Base-by-base conservation (phyloP, 2,113 vertebrate genomes). In the Chloroceryle aenea region DNA sequence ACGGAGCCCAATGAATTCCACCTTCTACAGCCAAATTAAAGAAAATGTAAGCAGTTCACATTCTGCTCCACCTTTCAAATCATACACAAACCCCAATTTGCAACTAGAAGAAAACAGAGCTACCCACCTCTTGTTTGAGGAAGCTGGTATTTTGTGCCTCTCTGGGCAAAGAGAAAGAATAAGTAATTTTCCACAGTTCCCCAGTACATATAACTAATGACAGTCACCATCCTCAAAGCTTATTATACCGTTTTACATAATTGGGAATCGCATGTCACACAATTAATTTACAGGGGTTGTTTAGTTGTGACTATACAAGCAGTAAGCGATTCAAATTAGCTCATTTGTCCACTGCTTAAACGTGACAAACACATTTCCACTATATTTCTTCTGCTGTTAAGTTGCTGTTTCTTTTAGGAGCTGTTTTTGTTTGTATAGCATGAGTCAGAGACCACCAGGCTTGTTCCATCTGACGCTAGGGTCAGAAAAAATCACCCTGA, bases 41-140 rank as follows among this genome's bases (percentile, higher is more conserved):
- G 92, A 96, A 97, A 97, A 97, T 88, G 64, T 76, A 92, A 97
- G 95, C 95, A 95, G 95, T 96, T 96, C 94, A 69, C 97, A 96
- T 95, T 97, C 93, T 94, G 95, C 96, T 97, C 96, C 97, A 94
- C 96, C 96, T 97, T 95, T 96, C 95, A 83, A 96, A 97, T 92
- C 94, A 95, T 76, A 91, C 59, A 94, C 90, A 95, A 97, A 93
- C 47, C 61, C 68, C 88, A 76, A 64, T 93, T 89, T 93, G 93
- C 90, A 82, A 74, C 91, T 40, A 53, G 91, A 76, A 95, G 87
- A 94, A 93, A 83, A 84, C 38, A 30, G 82, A 90, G 52, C 18
- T 92, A 73, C 22, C 48, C 84, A 95, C 76, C 5, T 14, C 89
- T 81, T 95, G 71, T 73, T 82, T 63, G 69, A 59, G 34, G 84